Evolutionary conservation across 2,797 vertebrate species (phyloP), one percentile per base, ranked within the genome.

Genomic region (Rachycentron canadum): DNA sequence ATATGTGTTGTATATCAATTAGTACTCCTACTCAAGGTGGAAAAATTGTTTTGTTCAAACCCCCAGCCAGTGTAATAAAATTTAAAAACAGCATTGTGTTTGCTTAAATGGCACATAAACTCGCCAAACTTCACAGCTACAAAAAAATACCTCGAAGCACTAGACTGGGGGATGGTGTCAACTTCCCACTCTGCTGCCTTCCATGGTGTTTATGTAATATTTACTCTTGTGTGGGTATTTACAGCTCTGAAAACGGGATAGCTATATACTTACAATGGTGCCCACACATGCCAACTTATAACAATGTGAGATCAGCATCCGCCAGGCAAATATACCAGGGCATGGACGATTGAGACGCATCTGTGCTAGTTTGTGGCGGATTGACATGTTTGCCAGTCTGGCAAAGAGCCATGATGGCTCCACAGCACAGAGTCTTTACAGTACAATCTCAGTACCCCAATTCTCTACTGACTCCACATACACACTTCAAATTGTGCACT

Each of bases 1-100:
- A 86, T 16, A 67, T 87, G 76, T 77, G 73, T 74, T 73, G 58
- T 81, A 76, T 72, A 74, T 73, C 30, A 52, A 47, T n/a, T 50
- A 76, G 28, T 58, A 32, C n/a, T 30, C 11, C 57, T 62, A 59
- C 26, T 81, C 58, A 19, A 28, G 50, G 66, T 50, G 81, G 47
- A 55, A 70, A 62, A 34, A 32, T 56, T 50, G 23, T 23, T 57
- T 23, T 56, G 14, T 38, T 62, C 17, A n/a, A 41, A 43, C 30
- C 28, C 26, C 53, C 19, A 58, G 59, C 8, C 49, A 47, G 34
- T 73, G 60, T 62, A 41, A 34, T 9, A 13, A 52, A 52, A 19
- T 73, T 76, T 61, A 63, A 64, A 86, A 80, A 45, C 32, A 26
- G 8, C 19, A 30, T 32, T 34, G 10, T 34, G 23, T 57, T 55